Base-by-base conservation (phyloP, 1,140 invertebrate species). In the Nasonia longicornis region DNA sequence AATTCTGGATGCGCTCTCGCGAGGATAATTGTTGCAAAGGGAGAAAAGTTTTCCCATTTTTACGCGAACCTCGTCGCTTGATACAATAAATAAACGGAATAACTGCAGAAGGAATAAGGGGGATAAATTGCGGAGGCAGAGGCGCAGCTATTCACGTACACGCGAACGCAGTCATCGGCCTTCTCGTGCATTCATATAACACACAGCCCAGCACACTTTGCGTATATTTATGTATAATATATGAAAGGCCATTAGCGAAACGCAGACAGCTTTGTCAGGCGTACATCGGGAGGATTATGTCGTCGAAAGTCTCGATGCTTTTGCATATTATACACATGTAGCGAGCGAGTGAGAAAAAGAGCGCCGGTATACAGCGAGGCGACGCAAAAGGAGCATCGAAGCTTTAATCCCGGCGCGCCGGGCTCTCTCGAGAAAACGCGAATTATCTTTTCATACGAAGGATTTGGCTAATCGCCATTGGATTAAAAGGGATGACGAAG, bases 191-290 rank as follows among this genome's bases (percentile, higher is more conserved):
- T 35, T 35, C 31, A 35, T 35, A 35, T 35, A 35, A 35, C 4
- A 35, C 4, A 35, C 31, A 3, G 31, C 31, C 4, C 31, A 35
- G 16, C n/a, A 48, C 38, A 83, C 78, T 82, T 83, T 67, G 22
- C 31, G 31, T n/a, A 22, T n/a, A 22, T 67, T 1, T 31, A 58
- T 71, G 16, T 64, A 48, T 31, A 78, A 83, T 83, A 84, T 84
- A 87, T 83, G 83, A 75, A 83, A 67, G 81, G 48, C 82, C 84
- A 86, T 87, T 87, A 87, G 86, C 84, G 84, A 85, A 87, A 83
- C 81, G 83, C 64, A 81, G 84, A 84, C 80, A 82, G 80, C 84
- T 87, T 87, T 86, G 86, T 87, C 86, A 86, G 80, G 31, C 31
- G 12, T 52, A 74, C 29, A 73, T 29, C 31, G 66, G 52, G 58